A percentile compares a stretch with the other conserved stretches of the same genome.
Evolutionary conservation across 1,140 invertebrate genomes (phyloP).

Genomic region (Sesamia nonagrioides): DNA sequence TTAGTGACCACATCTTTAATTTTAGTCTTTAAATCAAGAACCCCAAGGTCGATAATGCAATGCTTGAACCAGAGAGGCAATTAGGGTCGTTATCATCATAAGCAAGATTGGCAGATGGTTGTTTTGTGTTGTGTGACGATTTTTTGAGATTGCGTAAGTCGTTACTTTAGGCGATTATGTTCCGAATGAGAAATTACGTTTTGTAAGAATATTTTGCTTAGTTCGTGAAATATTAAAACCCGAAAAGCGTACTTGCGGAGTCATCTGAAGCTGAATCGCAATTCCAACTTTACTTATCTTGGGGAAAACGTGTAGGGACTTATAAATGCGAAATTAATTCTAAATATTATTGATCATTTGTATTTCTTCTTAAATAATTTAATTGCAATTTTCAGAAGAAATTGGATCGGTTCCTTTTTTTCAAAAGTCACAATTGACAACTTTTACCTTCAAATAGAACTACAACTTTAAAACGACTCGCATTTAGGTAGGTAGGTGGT

Average conservation of each 20-base stretch:
- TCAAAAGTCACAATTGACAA: no score
- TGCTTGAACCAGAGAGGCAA: not conserved
- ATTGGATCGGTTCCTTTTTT: no score
- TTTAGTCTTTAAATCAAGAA: slow-evolving; percentile 20
- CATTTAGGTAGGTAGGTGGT: no score
- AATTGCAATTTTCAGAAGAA: no score
- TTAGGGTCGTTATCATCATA: slow-evolving; percentile 41
- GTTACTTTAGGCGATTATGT: slow-evolving; percentile 13
- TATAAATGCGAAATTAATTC: not conserved
- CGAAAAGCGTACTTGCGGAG: not conserved
- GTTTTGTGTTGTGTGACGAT: slow-evolving; percentile 18
- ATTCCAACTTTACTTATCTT: not conserved
- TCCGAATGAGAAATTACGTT: slow-evolving; percentile 13
- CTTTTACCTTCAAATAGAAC: no score
- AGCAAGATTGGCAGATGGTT: slow-evolving; percentile 33
- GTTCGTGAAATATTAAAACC: not conserved
- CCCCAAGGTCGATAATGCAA: slow-evolving; percentile 27
- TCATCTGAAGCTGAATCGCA: not conserved
- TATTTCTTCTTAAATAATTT: no score
- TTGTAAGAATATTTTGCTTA: not conserved
- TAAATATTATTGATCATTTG: not conserved
- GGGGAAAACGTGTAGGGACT: not conserved
- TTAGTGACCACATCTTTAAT: slow-evolving; percentile 7
- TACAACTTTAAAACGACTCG: no score
- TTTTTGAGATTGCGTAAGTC: slow-evolving; percentile 33